Conservation (phyloP, 1,140 invertebrate species). For the Caenorhabditis remanei region DNA sequence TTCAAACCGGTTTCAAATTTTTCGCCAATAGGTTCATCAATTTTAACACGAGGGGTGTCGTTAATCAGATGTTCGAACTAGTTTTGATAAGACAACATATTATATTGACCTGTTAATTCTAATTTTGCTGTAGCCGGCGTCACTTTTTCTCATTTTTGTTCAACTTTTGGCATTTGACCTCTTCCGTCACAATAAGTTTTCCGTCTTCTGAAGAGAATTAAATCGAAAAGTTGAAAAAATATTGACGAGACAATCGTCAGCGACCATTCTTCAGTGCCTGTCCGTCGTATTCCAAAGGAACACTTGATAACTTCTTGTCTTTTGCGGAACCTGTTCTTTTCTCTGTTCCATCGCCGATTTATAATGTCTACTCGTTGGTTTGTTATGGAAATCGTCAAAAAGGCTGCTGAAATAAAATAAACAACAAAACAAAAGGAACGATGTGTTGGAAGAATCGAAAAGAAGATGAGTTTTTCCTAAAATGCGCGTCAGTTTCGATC, state of each 20-base stretch:
- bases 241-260: background rate
- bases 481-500: conserved; percentile 24
- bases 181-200: background rate
- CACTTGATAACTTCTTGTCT: conserved; percentile 52
- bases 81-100: background rate
- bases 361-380: background rate
- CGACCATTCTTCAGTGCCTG: conserved; percentile 7
- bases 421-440: background rate
- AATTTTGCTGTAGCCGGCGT: background rate
- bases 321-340: conserved; percentile 45
- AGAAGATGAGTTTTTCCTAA: background rate
- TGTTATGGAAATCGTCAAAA: conserved; percentile 35
- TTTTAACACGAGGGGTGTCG: background rate
- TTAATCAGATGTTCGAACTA: conserved; percentile 15
- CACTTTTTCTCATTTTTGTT: background rate
- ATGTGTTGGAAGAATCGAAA: background rate
- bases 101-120: background rate
- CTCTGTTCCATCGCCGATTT: background rate
- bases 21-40: too few species aligned
- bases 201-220: background rate
- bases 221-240: conserved; percentile 7
- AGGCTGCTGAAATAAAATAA: conserved; percentile 37
- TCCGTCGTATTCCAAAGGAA: conserved; percentile 22
- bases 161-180: conserved; percentile 9
- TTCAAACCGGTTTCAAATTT: background rate